phyloP scores from a whole-genome alignment of 1,140 invertebrate genomes.

The Sogatella furcifera region DNA sequence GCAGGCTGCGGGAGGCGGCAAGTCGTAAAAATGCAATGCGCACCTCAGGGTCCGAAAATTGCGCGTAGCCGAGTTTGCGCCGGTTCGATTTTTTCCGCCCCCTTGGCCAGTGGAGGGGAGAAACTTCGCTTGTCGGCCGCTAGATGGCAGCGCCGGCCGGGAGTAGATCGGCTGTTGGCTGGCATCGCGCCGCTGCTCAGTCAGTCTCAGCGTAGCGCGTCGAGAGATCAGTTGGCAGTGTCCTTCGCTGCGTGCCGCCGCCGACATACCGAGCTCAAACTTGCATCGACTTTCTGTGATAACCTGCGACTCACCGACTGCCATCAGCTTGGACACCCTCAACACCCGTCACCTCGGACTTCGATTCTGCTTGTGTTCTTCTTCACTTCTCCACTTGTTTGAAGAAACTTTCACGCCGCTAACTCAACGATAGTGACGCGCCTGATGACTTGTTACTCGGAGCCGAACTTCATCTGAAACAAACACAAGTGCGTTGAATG shows the following conservation, averaged over 20 bases:
- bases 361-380: not conserved
- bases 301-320: no score
- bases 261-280: not conserved
- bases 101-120: constrained; percentile 20
- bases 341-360: not conserved
- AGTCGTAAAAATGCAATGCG: constrained; percentile 22
- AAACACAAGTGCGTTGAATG: not conserved
- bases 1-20: constrained; percentile 19
- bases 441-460: not conserved
- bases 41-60: constrained; percentile 12
- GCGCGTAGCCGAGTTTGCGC: constrained; percentile 15
- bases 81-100: constrained; percentile 13
- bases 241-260: constrained; percentile 5
- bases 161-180: constrained; percentile 38
- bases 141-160: constrained; percentile 38
- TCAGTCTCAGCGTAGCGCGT: constrained; percentile 5
- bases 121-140: constrained; percentile 13
- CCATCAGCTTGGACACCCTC: not conserved
- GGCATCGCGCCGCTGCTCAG: constrained; percentile 25
- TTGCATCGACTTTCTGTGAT: no score
- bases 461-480: not conserved
- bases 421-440: not conserved
- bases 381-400: not conserved
- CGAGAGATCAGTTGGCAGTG: not conserved
- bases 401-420: not conserved